Base-by-base conservation (phyloP, 1,140 invertebrate species). In the Heliothis subflexa region DNA sequence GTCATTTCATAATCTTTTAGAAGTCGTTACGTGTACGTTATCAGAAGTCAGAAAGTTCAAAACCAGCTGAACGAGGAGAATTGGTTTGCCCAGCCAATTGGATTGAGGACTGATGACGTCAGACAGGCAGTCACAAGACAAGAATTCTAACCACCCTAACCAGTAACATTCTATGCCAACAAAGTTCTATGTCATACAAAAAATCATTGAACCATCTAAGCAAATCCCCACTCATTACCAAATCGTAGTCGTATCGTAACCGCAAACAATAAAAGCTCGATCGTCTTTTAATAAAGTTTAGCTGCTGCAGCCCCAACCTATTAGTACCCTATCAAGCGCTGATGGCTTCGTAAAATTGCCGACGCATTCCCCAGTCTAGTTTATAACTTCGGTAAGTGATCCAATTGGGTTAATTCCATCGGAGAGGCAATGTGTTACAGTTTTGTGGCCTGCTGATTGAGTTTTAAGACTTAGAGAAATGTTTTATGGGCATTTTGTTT, bases 251-350 rank as follows among this genome's bases (percentile, higher is more conserved):
- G 70, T 25, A 25, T 14, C 70, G 52, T 72, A 45, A 28, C n/a
- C 70, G 0, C 47, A 18, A 12, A 12, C 3, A 40, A 40, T 68
- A 68, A 72, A 57, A 40, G 16, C 45, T 2, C 12, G 18, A 21
- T 40, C 52, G 28, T 21, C 52, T 12, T 18, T 18, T 72, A 55
- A 55, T 57, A 45, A 72, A 72, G 50, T 72, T 40, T 40, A 40
- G 50, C 52, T 55, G 70, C 50, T 57, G 59, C 40, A 47, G 61
- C 61, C 61, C 52, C 33, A 72, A 18, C 11, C 50, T 45, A 72
- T 72, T 72, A 72, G 50, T 33, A 5, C 52, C 18, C 70, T 72
- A 72, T 72, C 70, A 55, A 18, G n/a, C 50, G 52, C 28, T 55
- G 28, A 72, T 72, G 18, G 70, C 33, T 55, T 57, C 13, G 33